Evolutionary conservation across 1,140 invertebrate genomes (phyloP).

Genomic region (Vanessa atalanta): DNA sequence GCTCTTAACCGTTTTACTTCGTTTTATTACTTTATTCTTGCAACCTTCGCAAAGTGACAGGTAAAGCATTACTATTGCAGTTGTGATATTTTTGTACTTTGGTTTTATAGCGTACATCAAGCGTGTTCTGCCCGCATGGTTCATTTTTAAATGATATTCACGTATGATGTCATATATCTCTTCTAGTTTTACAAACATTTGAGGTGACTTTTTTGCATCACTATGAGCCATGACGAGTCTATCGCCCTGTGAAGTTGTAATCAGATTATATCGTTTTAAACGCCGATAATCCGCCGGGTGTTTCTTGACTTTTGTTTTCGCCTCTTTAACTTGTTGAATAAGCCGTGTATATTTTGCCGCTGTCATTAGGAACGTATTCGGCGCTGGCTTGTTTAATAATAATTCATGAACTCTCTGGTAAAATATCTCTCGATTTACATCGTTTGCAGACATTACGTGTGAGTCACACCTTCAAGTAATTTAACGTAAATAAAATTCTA

Average conservation of each 20-base stretch:
- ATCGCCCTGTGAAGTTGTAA: slow-evolving; percentile 47
- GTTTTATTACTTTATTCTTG: slow-evolving; percentile 33
- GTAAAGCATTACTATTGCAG: slow-evolving; percentile 50
- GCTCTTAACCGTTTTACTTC: slow-evolving; percentile 4
- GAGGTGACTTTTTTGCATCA: slow-evolving; percentile 35
- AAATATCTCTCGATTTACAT: slow-evolving; percentile 53
- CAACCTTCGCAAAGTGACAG: slow-evolving; percentile 49
- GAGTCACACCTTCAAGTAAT: neutral
- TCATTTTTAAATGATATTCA: slow-evolving; percentile 50
- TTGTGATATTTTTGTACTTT: slow-evolving; percentile 54
- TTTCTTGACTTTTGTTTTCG: slow-evolving; percentile 43
- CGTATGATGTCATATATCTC: slow-evolving; percentile 58
- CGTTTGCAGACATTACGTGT: slow-evolving; percentile 26
- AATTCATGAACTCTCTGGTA: slow-evolving; percentile 45
- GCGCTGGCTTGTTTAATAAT: slow-evolving; percentile 34
- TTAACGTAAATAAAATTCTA: neutral
- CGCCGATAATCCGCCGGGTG: slow-evolving; percentile 46
- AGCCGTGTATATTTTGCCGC: slow-evolving; percentile 43
- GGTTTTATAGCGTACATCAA: slow-evolving; percentile 51
- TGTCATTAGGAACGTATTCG: slow-evolving; percentile 43
- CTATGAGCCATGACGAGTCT: slow-evolving; percentile 27
- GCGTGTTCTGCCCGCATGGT: slow-evolving; percentile 49
- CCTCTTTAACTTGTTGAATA: slow-evolving; percentile 46
- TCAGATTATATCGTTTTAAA: slow-evolving; percentile 47
- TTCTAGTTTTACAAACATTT: slow-evolving; percentile 47